Evolutionary conservation across 2,113 vertebrate genomes (phyloP).

Genomic region (Clarias macrocephalus): DNA sequence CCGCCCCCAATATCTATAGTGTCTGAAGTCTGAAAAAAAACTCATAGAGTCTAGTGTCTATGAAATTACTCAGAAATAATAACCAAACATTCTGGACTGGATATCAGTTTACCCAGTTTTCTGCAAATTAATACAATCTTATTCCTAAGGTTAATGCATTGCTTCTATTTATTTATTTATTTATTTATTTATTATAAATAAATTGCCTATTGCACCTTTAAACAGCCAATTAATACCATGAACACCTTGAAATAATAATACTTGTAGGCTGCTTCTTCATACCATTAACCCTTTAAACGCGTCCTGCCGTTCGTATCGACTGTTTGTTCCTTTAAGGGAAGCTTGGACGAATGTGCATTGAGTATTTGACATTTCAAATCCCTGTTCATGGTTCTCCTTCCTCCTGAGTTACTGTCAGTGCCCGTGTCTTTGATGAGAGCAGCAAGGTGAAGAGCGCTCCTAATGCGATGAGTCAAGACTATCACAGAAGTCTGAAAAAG

Average conservation of each 20-base stretch:
- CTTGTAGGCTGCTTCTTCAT: background rate
- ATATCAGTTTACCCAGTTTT: too few species aligned
- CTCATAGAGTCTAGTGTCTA: too few species aligned
- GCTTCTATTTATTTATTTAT: too few species aligned
- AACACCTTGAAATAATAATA: background rate
- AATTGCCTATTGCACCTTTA: background rate
- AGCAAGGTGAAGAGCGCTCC: slow-evolving; percentile 13
- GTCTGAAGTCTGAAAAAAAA: too few species aligned
- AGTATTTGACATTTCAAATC: background rate
- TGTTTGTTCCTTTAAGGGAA: background rate
- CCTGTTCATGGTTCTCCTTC: background rate
- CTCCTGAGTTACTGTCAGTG: background rate
- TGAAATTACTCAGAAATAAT: too few species aligned
- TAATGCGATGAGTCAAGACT: background rate
- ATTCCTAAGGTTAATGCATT: too few species aligned
- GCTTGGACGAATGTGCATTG: background rate
- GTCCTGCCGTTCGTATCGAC: background rate
- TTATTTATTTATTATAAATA: background rate
- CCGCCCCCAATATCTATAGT: too few species aligned
- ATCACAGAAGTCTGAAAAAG: background rate
- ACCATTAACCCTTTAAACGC: background rate
- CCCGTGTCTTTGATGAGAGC: background rate
- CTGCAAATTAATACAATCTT: too few species aligned
- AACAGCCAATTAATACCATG: background rate
- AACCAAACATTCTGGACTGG: too few species aligned